phyloP scores from a whole-genome alignment of 2,113 vertebrate species.

The Prinia subflava region DNA sequence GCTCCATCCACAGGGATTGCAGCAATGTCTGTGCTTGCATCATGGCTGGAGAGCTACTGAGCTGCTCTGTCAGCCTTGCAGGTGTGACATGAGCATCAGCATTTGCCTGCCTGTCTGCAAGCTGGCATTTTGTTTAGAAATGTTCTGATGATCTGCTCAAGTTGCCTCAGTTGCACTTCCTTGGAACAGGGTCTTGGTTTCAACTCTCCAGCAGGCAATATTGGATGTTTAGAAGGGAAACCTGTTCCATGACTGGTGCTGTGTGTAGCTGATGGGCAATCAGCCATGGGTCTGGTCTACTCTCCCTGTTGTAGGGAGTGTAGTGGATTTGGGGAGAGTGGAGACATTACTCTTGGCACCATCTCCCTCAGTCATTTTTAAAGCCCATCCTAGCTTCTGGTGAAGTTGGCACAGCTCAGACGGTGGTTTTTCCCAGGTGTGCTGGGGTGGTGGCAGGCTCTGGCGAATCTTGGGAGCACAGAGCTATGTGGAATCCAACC shows the following conservation, averaged over 20 bases:
- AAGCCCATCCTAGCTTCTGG: background rate
- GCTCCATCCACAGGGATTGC: background rate
- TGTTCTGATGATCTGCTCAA: background rate
- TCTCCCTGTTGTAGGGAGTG: background rate
- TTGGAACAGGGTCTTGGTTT: background rate
- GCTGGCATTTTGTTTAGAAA: background rate
- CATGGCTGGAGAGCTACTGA: background rate
- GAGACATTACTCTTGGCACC: background rate
- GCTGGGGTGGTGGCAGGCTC: background rate
- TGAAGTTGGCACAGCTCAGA: background rate
- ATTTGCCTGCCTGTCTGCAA: fast-evolving
- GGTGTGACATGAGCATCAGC: background rate
- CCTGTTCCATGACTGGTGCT: background rate
- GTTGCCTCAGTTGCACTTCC: background rate
- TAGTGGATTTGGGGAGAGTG: background rate
- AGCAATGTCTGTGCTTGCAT: background rate
- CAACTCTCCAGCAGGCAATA: background rate
- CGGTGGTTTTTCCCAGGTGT: background rate
- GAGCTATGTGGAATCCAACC: background rate
- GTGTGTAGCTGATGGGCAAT: background rate
- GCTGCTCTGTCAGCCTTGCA: background rate
- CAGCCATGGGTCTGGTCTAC: background rate
- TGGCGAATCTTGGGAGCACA: background rate
- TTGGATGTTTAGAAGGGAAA: background rate
- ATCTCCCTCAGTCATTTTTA: background rate